phyloP scores from a whole-genome alignment of 2,888 invertebrate species.

The Rhamphomyia laevipes region DNA sequence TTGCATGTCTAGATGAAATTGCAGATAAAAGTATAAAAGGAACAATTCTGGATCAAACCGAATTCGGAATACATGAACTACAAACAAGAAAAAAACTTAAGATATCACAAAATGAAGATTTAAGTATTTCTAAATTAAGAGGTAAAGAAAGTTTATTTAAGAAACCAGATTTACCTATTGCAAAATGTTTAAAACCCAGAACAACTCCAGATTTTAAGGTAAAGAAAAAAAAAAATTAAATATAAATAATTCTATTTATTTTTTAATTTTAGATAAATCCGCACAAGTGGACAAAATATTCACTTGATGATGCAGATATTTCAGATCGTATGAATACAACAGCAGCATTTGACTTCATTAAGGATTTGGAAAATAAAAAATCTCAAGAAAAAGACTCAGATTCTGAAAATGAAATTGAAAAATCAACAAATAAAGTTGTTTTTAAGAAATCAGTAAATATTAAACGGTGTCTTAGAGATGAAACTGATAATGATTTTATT shows the following conservation, averaged over 20 bases:
- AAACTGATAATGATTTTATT: too few relatives aligned
- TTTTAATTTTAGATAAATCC: slow-evolving; percentile 51
- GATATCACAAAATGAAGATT: slow-evolving; percentile 28
- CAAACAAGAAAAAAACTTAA: slow-evolving; percentile 26
- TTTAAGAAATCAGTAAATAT: slow-evolving; percentile 33
- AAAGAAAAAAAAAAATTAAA: slow-evolving; percentile 1
- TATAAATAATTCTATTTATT: neutral
- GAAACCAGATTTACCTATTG: slow-evolving; percentile 53
- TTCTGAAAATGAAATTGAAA: slow-evolving; percentile 20
- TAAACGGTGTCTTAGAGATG: slow-evolving; percentile 23
- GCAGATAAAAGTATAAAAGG: slow-evolving; percentile 46
- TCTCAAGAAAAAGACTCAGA: slow-evolving; percentile 13
- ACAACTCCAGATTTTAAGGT: slow-evolving; percentile 40
- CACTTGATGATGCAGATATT: slow-evolving; percentile 70
- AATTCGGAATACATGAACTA: slow-evolving; percentile 29
- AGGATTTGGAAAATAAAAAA: slow-evolving; percentile 50
- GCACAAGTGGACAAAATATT: slow-evolving; percentile 71
- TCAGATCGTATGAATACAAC: slow-evolving; percentile 65
- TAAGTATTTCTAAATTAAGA: slow-evolving; percentile 23
- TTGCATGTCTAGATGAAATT: slow-evolving; percentile 49
- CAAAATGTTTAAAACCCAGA: slow-evolving; percentile 43
- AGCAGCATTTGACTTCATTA: slow-evolving; percentile 66
- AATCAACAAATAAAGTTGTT: slow-evolving; percentile 18
- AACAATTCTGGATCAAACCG: slow-evolving; percentile 32
- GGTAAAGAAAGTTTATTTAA: slow-evolving; percentile 67